A percentile compares a stretch with the other conserved stretches of the same genome.
phyloP scores from a whole-genome alignment of 53 echinoderm and acorn worm genomes.

The Holothuria leucospilota region DNA sequence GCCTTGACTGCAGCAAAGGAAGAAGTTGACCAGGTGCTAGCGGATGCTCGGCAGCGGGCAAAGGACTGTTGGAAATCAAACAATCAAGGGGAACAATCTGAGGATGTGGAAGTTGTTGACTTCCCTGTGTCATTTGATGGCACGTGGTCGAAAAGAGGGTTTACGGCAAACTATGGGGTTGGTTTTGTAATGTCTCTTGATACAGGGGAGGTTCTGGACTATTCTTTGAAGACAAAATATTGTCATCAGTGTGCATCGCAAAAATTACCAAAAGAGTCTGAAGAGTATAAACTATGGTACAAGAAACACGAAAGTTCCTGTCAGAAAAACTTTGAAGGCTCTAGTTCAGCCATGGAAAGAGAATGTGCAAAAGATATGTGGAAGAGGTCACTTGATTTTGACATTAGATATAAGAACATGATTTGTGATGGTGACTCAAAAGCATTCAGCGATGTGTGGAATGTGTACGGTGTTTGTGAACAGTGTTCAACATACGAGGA shows the following conservation, averaged over 20 bases:
- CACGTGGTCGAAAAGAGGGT: slow-evolving; percentile 12
- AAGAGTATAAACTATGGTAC: background rate
- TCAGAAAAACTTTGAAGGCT: background rate
- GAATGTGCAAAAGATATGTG: background rate
- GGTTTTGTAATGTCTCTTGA: slow-evolving; percentile 11
- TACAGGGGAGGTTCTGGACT: slow-evolving; percentile 13
- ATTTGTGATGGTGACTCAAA: slow-evolving; percentile 30
- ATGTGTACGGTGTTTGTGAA: background rate
- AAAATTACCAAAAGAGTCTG: background rate
- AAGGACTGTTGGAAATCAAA: background rate
- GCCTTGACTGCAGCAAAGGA: background rate
- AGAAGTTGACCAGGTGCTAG: background rate
- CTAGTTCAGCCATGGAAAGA: slow-evolving; percentile 33
- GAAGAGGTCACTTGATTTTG: background rate
- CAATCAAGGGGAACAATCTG: background rate
- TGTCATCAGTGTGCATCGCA: slow-evolving; percentile 9
- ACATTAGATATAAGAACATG: background rate
- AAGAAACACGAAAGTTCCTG: background rate
- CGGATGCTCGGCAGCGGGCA: slow-evolving; percentile 2
- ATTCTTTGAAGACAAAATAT: slow-evolving; percentile 1
- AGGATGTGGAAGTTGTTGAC: slow-evolving; percentile 2
- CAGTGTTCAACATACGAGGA: background rate
- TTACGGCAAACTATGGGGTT: slow-evolving; percentile 7
- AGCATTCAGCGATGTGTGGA: slow-evolving; percentile 25
- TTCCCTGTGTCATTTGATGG: slow-evolving; percentile 7